Evolutionary conservation across 2,888 invertebrate genomes (phyloP).

Genomic region (Cheilosia urbana): DNA sequence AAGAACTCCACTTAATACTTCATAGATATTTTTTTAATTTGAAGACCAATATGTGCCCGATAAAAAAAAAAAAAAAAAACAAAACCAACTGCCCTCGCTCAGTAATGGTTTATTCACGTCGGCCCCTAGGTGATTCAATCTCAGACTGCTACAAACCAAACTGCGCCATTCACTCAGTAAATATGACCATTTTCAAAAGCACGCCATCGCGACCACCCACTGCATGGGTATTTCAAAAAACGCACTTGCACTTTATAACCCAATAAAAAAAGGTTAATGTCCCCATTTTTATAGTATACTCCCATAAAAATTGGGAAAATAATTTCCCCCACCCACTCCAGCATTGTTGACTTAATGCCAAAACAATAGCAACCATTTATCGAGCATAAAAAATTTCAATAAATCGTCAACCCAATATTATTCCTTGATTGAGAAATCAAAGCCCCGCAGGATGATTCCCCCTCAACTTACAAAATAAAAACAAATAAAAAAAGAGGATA

Average conservation of each 20-base stretch:
- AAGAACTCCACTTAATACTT: too few species aligned
- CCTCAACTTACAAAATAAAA: neutral
- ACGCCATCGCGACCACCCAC: neutral
- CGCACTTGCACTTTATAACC: neutral
- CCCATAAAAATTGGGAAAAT: slow-evolving; percentile 42
- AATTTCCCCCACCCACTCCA: neutral
- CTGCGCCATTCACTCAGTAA: too few species aligned
- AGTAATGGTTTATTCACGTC: too few species aligned
- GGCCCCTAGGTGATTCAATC: too few species aligned
- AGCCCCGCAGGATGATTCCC: slow-evolving; percentile 15
- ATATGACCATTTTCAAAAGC: neutral
- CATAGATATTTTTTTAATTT: too few species aligned
- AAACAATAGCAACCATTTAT: slow-evolving; percentile 69
- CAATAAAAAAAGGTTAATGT: slow-evolving; percentile 1
- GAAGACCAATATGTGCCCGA: too few species aligned
- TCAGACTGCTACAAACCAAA: too few species aligned
- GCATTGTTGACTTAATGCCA: slow-evolving; percentile 52
- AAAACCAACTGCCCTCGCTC: too few species aligned
- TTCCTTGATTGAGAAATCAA: slow-evolving; percentile 74
- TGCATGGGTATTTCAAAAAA: neutral
- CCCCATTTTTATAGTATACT: slow-evolving; percentile 16
- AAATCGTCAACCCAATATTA: slow-evolving; percentile 73
- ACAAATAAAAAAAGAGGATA: slow-evolving; percentile 46
- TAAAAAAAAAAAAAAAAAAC: too few species aligned
- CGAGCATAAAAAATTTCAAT: slow-evolving; percentile 65